phyloP scores from a whole-genome alignment of 2,797 vertebrate genomes.

The Phaenicophaeus curvirostris region DNA sequence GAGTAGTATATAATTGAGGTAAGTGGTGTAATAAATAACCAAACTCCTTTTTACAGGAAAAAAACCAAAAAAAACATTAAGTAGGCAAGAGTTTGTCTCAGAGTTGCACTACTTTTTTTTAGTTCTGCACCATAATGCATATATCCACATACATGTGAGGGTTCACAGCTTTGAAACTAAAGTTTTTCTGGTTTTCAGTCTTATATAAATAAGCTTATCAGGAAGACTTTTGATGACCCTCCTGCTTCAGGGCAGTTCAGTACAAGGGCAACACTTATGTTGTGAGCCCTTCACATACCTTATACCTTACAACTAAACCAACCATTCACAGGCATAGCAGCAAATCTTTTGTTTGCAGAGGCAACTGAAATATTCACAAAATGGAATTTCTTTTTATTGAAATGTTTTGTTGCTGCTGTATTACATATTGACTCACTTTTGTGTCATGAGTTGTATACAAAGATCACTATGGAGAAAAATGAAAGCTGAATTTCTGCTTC shows the following conservation, averaged over 20 bases:
- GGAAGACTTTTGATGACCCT: background rate
- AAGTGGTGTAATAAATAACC: background rate
- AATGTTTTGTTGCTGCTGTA: background rate
- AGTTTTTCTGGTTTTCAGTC: background rate
- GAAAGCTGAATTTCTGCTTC: slow-evolving; percentile 24
- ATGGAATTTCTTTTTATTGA: background rate
- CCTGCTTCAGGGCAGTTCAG: background rate
- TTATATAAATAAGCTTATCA: background rate
- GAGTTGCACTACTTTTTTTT: background rate
- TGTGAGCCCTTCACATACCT: background rate
- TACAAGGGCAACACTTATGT: background rate
- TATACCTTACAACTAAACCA: background rate
- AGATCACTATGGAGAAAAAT: slow-evolving; percentile 55
- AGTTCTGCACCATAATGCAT: background rate
- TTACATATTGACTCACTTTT: background rate
- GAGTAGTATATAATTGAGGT: background rate
- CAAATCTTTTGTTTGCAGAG: slow-evolving; percentile 16
- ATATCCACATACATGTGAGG: background rate
- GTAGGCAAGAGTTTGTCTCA: background rate
- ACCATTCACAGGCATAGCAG: background rate
- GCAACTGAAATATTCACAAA: slow-evolving; percentile 10
- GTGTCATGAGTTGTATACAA: background rate
- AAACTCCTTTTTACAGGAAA: background rate
- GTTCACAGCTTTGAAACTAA: background rate
- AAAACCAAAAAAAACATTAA: background rate